phyloP scores from a whole-genome alignment of 1,140 invertebrate species.

The Panulirus ornatus region DNA sequence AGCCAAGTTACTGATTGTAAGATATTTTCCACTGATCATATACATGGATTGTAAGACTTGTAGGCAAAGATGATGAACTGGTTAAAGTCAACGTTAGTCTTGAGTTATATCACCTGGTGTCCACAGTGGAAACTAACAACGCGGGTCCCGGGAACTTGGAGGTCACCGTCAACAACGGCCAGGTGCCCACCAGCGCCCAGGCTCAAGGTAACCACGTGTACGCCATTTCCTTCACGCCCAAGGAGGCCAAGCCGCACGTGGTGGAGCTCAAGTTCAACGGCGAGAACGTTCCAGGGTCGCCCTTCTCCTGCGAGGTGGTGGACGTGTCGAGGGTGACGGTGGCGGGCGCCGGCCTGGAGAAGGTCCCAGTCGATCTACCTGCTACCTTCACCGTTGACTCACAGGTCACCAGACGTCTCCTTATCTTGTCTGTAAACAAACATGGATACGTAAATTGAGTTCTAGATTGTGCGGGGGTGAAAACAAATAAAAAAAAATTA shows the following conservation, averaged over 20 bases:
- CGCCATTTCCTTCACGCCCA: slow-evolving; percentile 97
- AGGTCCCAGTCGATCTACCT: slow-evolving; percentile 91
- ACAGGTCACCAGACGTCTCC: slow-evolving; percentile 77
- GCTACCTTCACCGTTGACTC: slow-evolving; percentile 92
- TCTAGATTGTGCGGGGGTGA: too few relatives aligned
- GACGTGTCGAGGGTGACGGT: slow-evolving; percentile 87
- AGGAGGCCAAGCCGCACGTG: slow-evolving; percentile 91
- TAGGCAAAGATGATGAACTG: too few relatives aligned
- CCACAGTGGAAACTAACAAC: slow-evolving; percentile 96
- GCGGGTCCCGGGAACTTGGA: slow-evolving; percentile 97
- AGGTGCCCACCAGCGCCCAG: slow-evolving; percentile 96
- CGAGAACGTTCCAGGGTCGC: slow-evolving; percentile 92
- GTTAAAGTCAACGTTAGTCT: too few relatives aligned
- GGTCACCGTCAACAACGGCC: slow-evolving; percentile 96
- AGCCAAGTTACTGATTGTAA: too few relatives aligned
- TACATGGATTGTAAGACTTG: too few relatives aligned
- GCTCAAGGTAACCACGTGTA: slow-evolving; percentile 96
- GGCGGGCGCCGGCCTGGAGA: slow-evolving; percentile 90
- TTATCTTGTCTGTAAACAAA: not conserved
- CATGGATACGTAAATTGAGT: too few relatives aligned
- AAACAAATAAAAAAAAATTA: too few relatives aligned
- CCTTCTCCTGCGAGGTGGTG: slow-evolving; percentile 86
- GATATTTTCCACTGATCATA: too few relatives aligned
- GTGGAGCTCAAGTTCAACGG: slow-evolving; percentile 97
- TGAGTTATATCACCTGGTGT: too few relatives aligned